phyloP scores from a whole-genome alignment of 2,113 vertebrate genomes.

The Rhea pennata region DNA sequence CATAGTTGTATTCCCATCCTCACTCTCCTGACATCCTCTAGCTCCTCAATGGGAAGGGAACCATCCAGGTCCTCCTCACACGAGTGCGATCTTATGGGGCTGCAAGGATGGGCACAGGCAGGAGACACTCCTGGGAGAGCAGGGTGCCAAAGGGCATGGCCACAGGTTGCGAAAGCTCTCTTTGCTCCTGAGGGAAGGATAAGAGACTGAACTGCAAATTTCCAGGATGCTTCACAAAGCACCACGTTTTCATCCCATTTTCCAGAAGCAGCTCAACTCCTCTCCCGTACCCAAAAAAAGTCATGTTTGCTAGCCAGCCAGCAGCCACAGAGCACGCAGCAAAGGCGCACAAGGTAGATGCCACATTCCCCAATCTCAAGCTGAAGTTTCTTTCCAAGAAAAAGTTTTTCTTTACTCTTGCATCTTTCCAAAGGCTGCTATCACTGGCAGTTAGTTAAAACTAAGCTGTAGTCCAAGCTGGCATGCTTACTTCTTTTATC shows the following conservation, averaged over 20 bases:
- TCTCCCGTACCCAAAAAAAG: not conserved
- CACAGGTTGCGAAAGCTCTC: not conserved
- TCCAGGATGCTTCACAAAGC: not conserved
- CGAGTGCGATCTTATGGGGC: fast-evolving
- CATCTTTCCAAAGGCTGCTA: not conserved
- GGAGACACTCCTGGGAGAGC: fast-evolving
- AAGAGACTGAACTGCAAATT: fast-evolving
- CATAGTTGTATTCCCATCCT: not conserved
- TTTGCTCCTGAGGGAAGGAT: not conserved
- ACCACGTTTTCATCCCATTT: fast-evolving
- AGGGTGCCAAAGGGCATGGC: not conserved
- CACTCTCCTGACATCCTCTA: not conserved
- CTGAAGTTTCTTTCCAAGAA: not conserved
- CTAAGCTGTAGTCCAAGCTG: fast-evolving
- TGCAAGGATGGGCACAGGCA: fast-evolving
- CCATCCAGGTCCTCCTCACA: not conserved
- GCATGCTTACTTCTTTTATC: not conserved
- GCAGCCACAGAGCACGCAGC: fast-evolving
- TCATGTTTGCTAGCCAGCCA: not conserved
- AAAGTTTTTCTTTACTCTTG: not conserved
- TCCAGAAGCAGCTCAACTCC: not conserved
- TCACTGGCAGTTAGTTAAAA: not conserved
- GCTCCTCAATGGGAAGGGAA: fast-evolving
- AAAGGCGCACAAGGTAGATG: not conserved
- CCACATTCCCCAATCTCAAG: not conserved